Percentiles rank a stretch among this genome's conserved stretches.
These are phyloP conservation scores for Dinomys branickii DNA, from an alignment of 2,113 vertebrate species.

Conservation along the genomic window DNA sequence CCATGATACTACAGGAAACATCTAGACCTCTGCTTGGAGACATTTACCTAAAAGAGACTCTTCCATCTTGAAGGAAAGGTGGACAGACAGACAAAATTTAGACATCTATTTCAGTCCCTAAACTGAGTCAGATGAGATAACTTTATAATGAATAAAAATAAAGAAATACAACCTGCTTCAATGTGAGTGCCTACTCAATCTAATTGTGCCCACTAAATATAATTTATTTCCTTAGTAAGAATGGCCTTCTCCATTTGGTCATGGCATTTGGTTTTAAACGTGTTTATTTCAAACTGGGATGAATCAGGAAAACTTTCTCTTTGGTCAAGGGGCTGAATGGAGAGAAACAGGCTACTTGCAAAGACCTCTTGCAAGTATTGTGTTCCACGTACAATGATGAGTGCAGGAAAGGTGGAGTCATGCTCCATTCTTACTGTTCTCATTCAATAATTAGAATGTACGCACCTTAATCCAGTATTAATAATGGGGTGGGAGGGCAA, in stretches of 20 bases:
- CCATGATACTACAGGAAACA: background rate
- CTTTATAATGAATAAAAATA: background rate
- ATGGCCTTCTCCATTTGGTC: background rate
- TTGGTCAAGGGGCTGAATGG: background rate
- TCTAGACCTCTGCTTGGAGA: background rate
- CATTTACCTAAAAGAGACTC: background rate
- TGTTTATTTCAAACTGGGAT: conserved; percentile 18
- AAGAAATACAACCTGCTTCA: background rate
- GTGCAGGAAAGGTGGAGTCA: background rate
- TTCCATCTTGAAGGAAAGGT: background rate
- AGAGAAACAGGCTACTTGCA: background rate
- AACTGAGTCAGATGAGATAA: background rate
- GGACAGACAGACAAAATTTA: background rate
- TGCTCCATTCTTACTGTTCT: background rate
- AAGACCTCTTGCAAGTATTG: background rate
- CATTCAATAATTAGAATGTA: background rate
- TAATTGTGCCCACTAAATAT: background rate
- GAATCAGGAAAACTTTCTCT: background rate
- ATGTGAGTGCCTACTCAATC: background rate
- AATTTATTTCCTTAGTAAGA: background rate
- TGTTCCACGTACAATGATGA: background rate
- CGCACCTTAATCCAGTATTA: background rate
- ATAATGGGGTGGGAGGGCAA: background rate
- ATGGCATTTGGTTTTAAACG: background rate
- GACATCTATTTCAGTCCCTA: background rate